Conservation (phyloP, 2,888 invertebrate species). For the Calliphora vomitoria region DNA sequence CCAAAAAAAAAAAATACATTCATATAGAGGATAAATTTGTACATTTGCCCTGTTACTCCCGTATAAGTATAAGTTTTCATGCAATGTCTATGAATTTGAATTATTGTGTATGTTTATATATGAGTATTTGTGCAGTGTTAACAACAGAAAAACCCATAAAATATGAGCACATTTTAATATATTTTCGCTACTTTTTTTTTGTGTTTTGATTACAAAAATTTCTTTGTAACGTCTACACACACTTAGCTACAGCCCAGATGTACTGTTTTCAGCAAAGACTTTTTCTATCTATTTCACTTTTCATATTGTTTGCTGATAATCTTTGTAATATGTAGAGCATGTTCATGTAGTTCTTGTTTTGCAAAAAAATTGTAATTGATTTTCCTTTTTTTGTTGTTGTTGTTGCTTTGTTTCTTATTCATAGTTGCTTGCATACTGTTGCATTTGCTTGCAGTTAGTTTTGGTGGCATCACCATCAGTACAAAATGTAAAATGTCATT, state of each 20-base stretch:
- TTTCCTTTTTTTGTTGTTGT: background rate
- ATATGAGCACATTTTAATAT: conserved; percentile 9
- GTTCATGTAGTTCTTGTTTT: background rate
- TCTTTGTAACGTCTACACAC: background rate
- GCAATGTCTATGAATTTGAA: conserved; percentile 11
- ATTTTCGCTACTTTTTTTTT: background rate
- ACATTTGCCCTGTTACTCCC: background rate
- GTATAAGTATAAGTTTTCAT: background rate
- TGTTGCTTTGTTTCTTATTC: conserved; percentile 9
- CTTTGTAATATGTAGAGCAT: background rate
- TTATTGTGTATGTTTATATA: background rate
- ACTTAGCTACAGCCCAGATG: too few species aligned
- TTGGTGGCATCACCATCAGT: conserved; percentile 4
- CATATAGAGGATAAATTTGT: background rate
- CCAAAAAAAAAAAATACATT: background rate
- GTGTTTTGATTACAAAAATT: conserved; percentile 18
- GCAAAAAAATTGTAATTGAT: background rate
- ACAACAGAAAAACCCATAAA: background rate
- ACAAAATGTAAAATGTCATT: conserved; percentile 43
- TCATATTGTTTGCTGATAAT: background rate
- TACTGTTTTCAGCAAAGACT: background rate
- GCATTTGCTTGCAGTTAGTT: conserved; percentile 8
- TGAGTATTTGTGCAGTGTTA: background rate
- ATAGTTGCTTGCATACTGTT: background rate
- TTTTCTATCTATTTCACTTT: background rate